Base-by-base conservation (phyloP, 2,113 vertebrate genomes). In the Sakesphorus luctuosus region DNA sequence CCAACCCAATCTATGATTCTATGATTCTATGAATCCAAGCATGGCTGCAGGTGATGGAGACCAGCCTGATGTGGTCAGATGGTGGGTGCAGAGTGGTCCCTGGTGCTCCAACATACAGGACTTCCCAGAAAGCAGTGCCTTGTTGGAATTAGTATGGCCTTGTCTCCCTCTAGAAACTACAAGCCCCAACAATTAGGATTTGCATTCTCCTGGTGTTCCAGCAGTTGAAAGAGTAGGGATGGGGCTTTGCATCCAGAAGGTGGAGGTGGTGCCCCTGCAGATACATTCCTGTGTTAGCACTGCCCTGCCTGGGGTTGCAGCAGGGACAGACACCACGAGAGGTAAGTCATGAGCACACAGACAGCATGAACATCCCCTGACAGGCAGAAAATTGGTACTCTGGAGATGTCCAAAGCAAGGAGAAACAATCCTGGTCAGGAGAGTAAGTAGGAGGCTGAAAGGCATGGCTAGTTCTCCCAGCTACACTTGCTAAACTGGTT, bases 81-180 rank as follows among this genome's bases (percentile, higher is more conserved):
- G 9, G 24, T 19, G 68, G 26, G 3, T 80, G 26, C 24, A 35
- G 43, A 35, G 31, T 74, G 36, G 5, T 40, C 28, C 6, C 35
- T 80, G 11, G 33, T 44, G 21, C 40, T 53, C 25, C 17, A 36
- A n/a, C 23, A 18, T 1, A 15, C 24, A 35, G 1, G 0, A 3
- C 4, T 10, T 6, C 13, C 13, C 16, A 29, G 72, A 24, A 55
- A 13, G 11, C 26, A 74, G 47, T 8, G 33, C 14, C 16, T 68
- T 36, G 20, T 7, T 56, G 55, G 40, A 69, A 96, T 69, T 9
- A 15, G 7, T 24, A 44, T 47, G 86, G 23, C 18, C 38, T 13
- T 38, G 56, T 84, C 91, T 96, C 91, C 84, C 90, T 87, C 96
- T 93, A 92, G 52, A 84, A 81, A 88, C 58, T 65, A 59, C 28